Evolutionary conservation across 2,113 vertebrate genomes (phyloP).

Genomic region (Cebus imitator): DNA sequence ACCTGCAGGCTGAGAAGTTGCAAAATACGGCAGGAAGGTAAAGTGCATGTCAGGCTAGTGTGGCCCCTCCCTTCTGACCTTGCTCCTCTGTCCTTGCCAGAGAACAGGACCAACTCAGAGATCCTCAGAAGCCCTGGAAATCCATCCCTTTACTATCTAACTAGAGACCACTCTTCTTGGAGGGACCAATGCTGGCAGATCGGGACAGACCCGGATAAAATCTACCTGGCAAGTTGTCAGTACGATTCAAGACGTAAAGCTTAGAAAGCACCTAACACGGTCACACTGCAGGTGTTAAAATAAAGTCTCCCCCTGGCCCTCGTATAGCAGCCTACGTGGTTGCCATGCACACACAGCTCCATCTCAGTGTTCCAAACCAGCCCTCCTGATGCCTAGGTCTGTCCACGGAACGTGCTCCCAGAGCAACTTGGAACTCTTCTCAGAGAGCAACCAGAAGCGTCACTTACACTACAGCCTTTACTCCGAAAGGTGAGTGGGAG

Average conservation of each 20-base stretch:
- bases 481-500: background rate
- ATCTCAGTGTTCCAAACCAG: background rate
- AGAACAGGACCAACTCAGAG: background rate
- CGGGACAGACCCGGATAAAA: background rate
- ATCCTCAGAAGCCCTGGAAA: background rate
- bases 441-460: background rate
- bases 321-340: accelerated
- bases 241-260: background rate
- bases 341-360: background rate
- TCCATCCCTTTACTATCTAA: background rate
- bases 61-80: background rate
- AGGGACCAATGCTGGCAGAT: background rate
- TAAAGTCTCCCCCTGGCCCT: background rate
- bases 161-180: background rate
- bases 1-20: background rate
- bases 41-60: background rate
- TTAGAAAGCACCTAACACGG: background rate
- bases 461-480: background rate
- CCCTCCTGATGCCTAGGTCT: background rate
- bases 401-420: accelerated
- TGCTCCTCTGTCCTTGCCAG: background rate
- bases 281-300: background rate
- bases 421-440: background rate
- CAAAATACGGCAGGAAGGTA: accelerated
- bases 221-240: accelerated